Evolutionary conservation across 1,140 invertebrate genomes (phyloP), one percentile per base, ranked within the genome.

Genomic region (Drosophila micromelanica): DNA sequence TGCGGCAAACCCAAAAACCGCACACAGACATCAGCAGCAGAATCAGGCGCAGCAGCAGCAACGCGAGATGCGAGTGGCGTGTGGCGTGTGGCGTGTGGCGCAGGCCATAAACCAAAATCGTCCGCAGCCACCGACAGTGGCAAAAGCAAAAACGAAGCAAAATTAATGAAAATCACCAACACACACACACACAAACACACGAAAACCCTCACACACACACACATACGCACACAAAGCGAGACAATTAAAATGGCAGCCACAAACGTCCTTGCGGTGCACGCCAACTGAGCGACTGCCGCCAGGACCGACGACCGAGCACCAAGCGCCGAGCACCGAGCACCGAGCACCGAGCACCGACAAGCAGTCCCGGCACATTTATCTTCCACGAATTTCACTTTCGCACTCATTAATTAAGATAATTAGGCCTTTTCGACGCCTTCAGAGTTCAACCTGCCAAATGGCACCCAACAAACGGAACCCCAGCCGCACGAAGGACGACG

Each of bases 331-430:
- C 12, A 15, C 9, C 23, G 45, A 65, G 12, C 42, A 8, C 30
- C 17, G 45, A 27, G 15, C 12, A 15, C 9, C 23, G 45, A 65
- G 12, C 42, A 71, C 9, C 60, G 27, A 56, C 62, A 62, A 60
- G 37, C 70, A 71, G 69, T 48, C 61, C 46, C 42, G 73, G 59
- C 76, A 77, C 85, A 89, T 89, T 89, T 89, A 73, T 89, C 84
- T 89, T 89, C 73, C 85, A 84, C 84, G 85, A 84, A 89, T 84
- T 89, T 89, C 79, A 81, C 76, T 84, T 84, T 84, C 76, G 79
- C 84, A 71, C 84, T 80, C 84, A 89, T 89, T 89, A 89, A 89
- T 89, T 89, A 89, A 89, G 84, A 89, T 89, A 89, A 89, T 89
- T 89, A 89, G 84, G 84, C 76, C 84, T 89, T 87, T 89, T 89